These are phyloP conservation scores for Lordiphosa collinella DNA, from an alignment of 1,140 invertebrate genomes.

Conservation along the genomic window DNA sequence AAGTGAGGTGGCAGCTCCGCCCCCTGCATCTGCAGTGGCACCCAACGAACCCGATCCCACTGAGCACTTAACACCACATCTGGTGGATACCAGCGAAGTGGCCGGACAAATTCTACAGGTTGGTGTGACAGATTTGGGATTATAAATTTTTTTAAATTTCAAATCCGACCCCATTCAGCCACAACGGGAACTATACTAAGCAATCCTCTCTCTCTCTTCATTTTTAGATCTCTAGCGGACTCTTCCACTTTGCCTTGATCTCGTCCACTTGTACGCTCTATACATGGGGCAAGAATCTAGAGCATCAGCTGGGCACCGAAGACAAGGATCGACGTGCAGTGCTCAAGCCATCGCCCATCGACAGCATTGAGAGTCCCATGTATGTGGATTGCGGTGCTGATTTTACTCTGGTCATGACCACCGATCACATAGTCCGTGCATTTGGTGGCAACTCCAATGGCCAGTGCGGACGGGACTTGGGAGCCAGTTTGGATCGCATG, in stretches of 20 bases:
- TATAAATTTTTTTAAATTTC: too few relatives aligned
- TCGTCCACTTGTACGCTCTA: constrained; percentile 83
- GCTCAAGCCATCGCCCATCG: constrained; percentile 70
- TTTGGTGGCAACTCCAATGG: constrained; percentile 84
- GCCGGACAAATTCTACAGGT: constrained; percentile 83
- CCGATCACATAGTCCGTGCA: constrained; percentile 81
- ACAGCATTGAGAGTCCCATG: constrained; percentile 76
- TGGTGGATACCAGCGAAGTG: constrained; percentile 83
- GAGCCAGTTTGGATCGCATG: constrained; percentile 61
- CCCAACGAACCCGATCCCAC: constrained; percentile 59
- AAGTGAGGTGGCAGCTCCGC: constrained; percentile 1
- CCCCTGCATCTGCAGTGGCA: not conserved
- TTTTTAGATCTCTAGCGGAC: constrained; percentile 82
- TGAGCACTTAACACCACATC: constrained; percentile 81
- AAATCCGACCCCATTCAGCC: too few relatives aligned
- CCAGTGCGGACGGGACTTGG: constrained; percentile 79
- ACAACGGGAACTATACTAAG: too few relatives aligned
- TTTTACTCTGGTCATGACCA: constrained; percentile 83
- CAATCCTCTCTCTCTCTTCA: not conserved
- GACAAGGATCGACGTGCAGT: constrained; percentile 81
- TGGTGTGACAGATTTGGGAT: not conserved
- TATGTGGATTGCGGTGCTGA: constrained; percentile 82
- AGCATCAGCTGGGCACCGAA: constrained; percentile 84
- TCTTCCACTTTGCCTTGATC: constrained; percentile 83
- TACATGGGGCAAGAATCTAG: constrained; percentile 85